Evolutionary conservation across 2,113 vertebrate genomes (phyloP).

Genomic region (Tragelaphus buxtoni): DNA sequence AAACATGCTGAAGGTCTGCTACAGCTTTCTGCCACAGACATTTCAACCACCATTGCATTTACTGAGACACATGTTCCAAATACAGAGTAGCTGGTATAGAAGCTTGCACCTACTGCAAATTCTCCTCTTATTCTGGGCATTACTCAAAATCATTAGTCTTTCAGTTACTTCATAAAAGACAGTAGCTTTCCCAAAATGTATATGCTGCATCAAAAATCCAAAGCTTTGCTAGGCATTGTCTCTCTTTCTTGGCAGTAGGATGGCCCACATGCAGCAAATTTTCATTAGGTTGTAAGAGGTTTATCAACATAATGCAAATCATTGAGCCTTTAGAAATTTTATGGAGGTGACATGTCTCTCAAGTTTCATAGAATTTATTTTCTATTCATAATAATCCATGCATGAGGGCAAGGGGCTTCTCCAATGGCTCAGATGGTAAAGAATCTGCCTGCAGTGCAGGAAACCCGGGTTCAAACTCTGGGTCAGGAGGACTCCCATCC

Average conservation of each 20-base stretch:
- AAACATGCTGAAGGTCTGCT: neutral
- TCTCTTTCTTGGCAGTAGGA: neutral
- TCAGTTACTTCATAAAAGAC: neutral
- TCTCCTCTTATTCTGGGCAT: neutral
- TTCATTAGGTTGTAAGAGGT: neutral
- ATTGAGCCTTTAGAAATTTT: neutral
- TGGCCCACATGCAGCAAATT: neutral
- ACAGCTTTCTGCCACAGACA: neutral
- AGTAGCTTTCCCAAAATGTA: neutral
- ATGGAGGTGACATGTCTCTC: neutral
- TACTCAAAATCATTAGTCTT: neutral
- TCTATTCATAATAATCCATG: neutral
- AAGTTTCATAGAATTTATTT: neutral
- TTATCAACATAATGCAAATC: neutral
- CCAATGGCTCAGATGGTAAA: neutral
- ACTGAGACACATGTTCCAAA: neutral
- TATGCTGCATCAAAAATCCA: neutral
- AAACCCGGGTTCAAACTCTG: neutral
- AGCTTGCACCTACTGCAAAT: neutral
- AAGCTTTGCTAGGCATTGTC: neutral
- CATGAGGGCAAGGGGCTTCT: fast-evolving
- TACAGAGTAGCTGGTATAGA: neutral
- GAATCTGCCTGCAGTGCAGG: neutral
- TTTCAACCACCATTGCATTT: neutral
- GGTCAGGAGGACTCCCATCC: neutral